Evolutionary conservation across 2,888 invertebrate genomes (phyloP), one percentile per base, ranked within the genome.

Genomic region (Oscheius myriophilus): DNA sequence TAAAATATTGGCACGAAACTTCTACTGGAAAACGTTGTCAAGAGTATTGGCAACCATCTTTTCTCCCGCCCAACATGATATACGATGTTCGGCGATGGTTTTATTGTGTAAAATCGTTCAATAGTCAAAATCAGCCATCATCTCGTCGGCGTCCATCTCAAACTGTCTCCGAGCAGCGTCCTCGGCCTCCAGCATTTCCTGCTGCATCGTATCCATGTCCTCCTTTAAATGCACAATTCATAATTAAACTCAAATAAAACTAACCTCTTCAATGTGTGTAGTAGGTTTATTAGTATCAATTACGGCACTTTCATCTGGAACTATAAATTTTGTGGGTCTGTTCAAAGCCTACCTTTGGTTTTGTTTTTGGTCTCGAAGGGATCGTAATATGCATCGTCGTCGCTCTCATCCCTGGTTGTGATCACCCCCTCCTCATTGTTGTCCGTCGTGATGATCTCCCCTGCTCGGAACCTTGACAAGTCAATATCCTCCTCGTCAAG

Each of bases 41-140:
- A n/a, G n/a, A n/a, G n/a, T n/a, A n/a, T n/a, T n/a, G n/a, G n/a
- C n/a, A n/a, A n/a, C n/a, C n/a, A n/a, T n/a, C n/a, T n/a, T n/a
- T n/a, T n/a, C n/a, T n/a, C n/a, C n/a, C n/a, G n/a, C n/a, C n/a
- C n/a, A n/a, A n/a, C n/a, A n/a, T n/a, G n/a, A n/a, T n/a, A n/a
- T n/a, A n/a, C n/a, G n/a, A n/a, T n/a, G n/a, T n/a, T n/a, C n/a
- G n/a, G n/a, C n/a, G n/a, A n/a, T n/a, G n/a, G n/a, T 33, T 33
- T 33, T 33, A 33, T 33, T 33, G 33, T 9, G n/a, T 33, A 9
- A 3, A 9, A 21, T 53, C 16, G 33, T 26, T 61, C 39, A 63
- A 26, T 52, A 42, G 39, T 71, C 75, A 41, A 75, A 75, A 58
- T 75, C 72, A 12, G 59, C 72, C 65, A 75, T 67, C 14, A 72